Base-by-base conservation (phyloP, 2,113 vertebrate genomes). In the Hippopotamus amphibius region DNA sequence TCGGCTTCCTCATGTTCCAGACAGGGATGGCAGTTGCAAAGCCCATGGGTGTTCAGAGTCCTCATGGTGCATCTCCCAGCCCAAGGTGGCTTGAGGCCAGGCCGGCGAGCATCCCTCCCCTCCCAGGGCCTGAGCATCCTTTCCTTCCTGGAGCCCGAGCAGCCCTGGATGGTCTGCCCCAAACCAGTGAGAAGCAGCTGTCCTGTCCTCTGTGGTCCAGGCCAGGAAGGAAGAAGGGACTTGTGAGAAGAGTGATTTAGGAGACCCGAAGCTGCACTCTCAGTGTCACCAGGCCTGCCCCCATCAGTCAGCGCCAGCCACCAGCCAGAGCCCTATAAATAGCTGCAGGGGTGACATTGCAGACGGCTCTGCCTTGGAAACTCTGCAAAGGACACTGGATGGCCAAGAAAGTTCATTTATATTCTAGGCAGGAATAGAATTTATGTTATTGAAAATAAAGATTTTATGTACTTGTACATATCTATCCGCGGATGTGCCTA, bases 391-490 rank as follows among this genome's bases (percentile, higher is more conserved):
- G 93, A 97, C 59, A 28, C 65, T 17, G 84, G 86, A 89, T 93
- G 43, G 21, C 53, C 85, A 13, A 30, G 71, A 37, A 97, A 50
- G 24, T 76, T 8, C 41, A 30, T 98, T 98, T 95, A 50, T 93
- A 94, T 96, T 98, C 97, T 86, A 76, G 83, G n/a, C 80, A 96
- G 88, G 81, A 82, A 91, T 33, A 93, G 95, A 97, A 95, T 76
- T 65, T 82, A 9, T 66, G 16, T 19, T n/a, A 65, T 10, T 96
- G 80, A 55, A 96, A 98, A 79, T 93, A 93, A 90, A 93, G 95
- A 68, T 94, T 88, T 95, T 81, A 92, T 90, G 84, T 72, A 87
- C 96, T 95, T 76, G 50, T 88, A 71, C 72, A 77, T 72, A 93
- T 61, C 88, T 90, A 50, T 61, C 93, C 1, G 6, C 41, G 63